These are phyloP conservation scores for Hirtodrosophila alboralis DNA, from an alignment of 2,888 invertebrate genomes.

Conservation along the genomic window DNA sequence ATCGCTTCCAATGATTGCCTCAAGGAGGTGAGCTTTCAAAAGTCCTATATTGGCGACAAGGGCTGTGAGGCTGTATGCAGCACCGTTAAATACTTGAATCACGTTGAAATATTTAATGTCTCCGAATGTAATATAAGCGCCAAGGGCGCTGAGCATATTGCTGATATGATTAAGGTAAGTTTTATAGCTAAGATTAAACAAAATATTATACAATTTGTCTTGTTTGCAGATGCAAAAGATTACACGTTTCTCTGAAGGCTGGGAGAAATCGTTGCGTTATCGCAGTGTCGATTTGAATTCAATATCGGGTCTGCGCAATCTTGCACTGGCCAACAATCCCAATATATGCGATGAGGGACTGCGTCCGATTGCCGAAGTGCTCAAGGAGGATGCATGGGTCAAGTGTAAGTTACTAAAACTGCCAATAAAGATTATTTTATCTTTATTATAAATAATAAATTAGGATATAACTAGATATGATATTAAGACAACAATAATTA, in stretches of 20 bases:
- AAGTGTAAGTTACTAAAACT: constrained; percentile 86
- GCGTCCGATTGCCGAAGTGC: constrained; percentile 87
- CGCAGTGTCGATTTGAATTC: constrained; percentile 89
- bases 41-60: constrained; percentile 89
- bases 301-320: constrained; percentile 89
- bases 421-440: no score
- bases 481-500: no score
- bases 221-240: constrained; percentile 87
- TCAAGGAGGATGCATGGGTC: constrained; percentile 92
- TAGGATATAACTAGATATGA: no score
- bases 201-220: no score
- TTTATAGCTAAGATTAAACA: no score
- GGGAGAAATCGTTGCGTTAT: constrained; percentile 92
- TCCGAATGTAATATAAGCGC: constrained; percentile 88
- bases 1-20: constrained; percentile 87
- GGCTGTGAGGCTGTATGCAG: constrained; percentile 90
- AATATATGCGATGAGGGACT: constrained; percentile 88
- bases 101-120: constrained; percentile 88
- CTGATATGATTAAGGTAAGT: constrained; percentile 87
- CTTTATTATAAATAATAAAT: no score
- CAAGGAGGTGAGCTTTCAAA: constrained; percentile 88
- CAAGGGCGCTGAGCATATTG: constrained; percentile 87
- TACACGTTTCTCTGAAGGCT: constrained; percentile 90
- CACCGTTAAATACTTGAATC: constrained; percentile 88
- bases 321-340: constrained; percentile 89